Base-by-base conservation (phyloP, 1,140 invertebrate genomes). In the Contarinia nasturtii region DNA sequence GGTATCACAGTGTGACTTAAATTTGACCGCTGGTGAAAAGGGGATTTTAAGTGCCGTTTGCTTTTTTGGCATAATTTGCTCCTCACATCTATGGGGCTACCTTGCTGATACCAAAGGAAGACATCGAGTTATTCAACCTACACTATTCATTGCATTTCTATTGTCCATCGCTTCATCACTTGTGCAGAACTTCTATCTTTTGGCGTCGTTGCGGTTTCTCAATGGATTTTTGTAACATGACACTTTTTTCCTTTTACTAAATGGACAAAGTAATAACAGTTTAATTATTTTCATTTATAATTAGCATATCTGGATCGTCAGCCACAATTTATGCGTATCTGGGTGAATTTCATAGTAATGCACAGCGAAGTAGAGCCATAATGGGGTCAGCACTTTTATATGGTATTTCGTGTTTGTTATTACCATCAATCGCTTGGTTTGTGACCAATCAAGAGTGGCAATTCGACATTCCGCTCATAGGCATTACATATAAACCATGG, bases 91-190 rank as follows among this genome's bases (percentile, higher is more conserved):
- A 38, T 86, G 82, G 82, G 84, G 84, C 38, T 80, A 75, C 50
- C 52, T 86, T 17, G 78, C 80, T 0, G 85, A 89, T 58, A 74
- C 75, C 0, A 64, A 70, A 3, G 85, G 85, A 1, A 69, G 84
- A 2, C 69, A 71, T 36, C 69, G 70, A 5, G 68, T 84, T n/a
- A 68, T 87, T 51, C 60, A 80, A 17, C 68, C 71, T 37, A 77
- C 80, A 1, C 77, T 81, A 56, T 53, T 75, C 1, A 55, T 78
- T 0, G 79, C 82, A 48, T 73, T 71, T 5, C 49, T 80, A 1
- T 73, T 77, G 48, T 76, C 74, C 1, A 55, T 79, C 1, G 48
- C 75, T 0, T 73, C 76, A 34, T 76, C 77, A 52, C 70, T 82
- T 38, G 71, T 78, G 0, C 79, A 78, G 38, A 71, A 72, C 27